A percentile compares a stretch with the other conserved stretches of the same genome.
Conservation (phyloP, 2,888 invertebrate species). For the Oscheius sp. region DNA sequence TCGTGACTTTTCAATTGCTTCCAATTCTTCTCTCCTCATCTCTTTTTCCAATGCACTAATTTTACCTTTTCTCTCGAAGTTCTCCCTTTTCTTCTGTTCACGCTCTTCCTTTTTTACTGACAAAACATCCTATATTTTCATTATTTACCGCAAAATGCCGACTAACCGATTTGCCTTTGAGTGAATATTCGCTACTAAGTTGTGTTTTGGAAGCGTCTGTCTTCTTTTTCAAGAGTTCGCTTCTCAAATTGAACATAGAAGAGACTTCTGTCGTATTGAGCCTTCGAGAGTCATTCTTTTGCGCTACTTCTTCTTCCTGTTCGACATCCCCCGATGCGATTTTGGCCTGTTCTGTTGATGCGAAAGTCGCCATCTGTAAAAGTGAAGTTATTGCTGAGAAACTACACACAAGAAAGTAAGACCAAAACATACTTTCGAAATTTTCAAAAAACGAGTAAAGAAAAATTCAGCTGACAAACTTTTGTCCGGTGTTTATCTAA, state of each 20-base stretch:
- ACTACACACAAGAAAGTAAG: no score
- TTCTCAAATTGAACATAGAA: constrained; percentile 44
- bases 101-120: constrained; percentile 36
- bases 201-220: not conserved
- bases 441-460: not conserved
- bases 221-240: constrained; percentile 36
- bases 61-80: constrained; percentile 33
- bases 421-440: no score
- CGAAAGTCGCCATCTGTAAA: constrained; percentile 45
- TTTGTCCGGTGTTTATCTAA: no score
- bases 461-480: no score
- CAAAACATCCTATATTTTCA: constrained; percentile 34
- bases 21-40: constrained; percentile 52
- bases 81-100: not conserved
- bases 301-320: constrained; percentile 20
- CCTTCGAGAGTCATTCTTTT: constrained; percentile 36
- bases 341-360: constrained; percentile 34
- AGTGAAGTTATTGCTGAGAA: not conserved
- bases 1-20: constrained; percentile 20
- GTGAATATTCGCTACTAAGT: not conserved
- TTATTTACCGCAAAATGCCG: not conserved
- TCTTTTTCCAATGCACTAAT: constrained; percentile 36
- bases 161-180: constrained; percentile 7
- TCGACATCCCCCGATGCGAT: constrained; percentile 28
- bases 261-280: constrained; percentile 40